Evolutionary conservation across 2,888 invertebrate genomes (phyloP).

Genomic region (Heliconius ismenius): DNA sequence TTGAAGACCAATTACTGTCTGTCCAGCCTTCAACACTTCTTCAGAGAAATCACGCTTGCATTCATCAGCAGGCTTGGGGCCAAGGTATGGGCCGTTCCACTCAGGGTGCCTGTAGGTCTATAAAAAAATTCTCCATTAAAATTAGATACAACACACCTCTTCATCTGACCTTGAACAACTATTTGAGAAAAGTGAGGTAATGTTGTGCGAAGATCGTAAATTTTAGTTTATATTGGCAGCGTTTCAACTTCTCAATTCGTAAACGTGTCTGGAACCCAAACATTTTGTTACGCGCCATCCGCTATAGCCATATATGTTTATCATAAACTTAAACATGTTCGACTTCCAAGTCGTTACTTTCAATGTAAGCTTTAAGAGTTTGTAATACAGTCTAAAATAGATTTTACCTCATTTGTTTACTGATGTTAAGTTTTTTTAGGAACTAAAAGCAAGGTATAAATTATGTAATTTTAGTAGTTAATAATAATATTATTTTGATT

Average conservation of each 20-base stretch:
- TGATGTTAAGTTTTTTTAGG: background rate
- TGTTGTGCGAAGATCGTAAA: conserved; percentile 74
- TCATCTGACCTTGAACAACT: conserved; percentile 61
- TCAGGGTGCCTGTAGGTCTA: conserved; percentile 93
- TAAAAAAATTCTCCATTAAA: conserved; percentile 47
- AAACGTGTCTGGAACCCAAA: conserved; percentile 58
- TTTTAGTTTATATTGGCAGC: conserved; percentile 68
- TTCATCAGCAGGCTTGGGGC: conserved; percentile 96
- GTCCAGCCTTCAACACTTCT: conserved; percentile 93
- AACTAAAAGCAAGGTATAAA: background rate
- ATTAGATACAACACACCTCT: conserved; percentile 36
- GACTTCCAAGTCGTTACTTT: conserved; percentile 39
- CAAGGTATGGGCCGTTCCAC: conserved; percentile 93
- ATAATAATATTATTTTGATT: conserved; percentile 24
- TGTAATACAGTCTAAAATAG: conserved; percentile 16
- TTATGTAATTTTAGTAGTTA: background rate
- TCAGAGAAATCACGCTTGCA: conserved; percentile 97
- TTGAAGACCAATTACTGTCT: conserved; percentile 95
- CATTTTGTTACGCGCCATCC: conserved; percentile 40
- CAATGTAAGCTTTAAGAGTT: background rate
- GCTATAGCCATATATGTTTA: conserved; percentile 45
- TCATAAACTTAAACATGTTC: conserved; percentile 45
- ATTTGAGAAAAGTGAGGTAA: conserved; percentile 79
- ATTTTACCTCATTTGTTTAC: conserved; percentile 42
- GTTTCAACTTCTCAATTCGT: conserved; percentile 67